These are phyloP conservation scores for Danio tinwini DNA, from an alignment of 2,797 vertebrate species.

Conservation along the genomic window DNA sequence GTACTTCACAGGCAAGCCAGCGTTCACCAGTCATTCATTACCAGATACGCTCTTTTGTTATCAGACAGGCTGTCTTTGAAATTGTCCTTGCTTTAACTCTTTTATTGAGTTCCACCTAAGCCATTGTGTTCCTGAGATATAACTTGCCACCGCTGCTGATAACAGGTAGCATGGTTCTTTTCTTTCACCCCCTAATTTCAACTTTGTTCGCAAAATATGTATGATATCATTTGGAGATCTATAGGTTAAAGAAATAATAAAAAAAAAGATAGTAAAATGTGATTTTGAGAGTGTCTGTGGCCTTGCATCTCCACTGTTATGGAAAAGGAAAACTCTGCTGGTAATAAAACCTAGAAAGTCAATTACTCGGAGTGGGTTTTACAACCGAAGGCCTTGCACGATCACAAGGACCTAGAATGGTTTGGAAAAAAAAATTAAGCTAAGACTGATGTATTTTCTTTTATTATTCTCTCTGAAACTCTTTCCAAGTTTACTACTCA, in stretches of 20 bases:
- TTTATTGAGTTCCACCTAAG: conserved; percentile 81
- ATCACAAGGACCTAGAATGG: conserved; percentile 59
- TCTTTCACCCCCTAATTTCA: conserved; percentile 63
- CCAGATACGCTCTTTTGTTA: conserved; percentile 80
- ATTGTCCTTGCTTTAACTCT: conserved; percentile 77
- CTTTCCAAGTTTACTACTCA: neutral
- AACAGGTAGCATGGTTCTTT: conserved; percentile 60
- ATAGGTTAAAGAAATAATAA: neutral
- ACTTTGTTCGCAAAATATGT: conserved; percentile 60
- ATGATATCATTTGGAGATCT: neutral
- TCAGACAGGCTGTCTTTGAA: conserved; percentile 78
- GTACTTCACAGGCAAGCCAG: conserved; percentile 66
- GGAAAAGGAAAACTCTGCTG: conserved; percentile 59
- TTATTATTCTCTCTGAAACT: conserved; percentile 44
- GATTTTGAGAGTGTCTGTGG: conserved; percentile 59
- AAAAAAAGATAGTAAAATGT: conserved; percentile 47
- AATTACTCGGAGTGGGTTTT: conserved; percentile 61
- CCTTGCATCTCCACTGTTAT: conserved; percentile 61
- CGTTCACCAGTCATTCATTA: conserved; percentile 77
- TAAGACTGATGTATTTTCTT: conserved; percentile 47
- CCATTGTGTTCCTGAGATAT: conserved; percentile 82
- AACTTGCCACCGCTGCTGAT: conserved; percentile 79
- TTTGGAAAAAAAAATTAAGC: conserved; percentile 59
- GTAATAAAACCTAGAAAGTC: conserved; percentile 60
- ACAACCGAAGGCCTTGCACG: conserved; percentile 58